Evolutionary conservation across 2,797 vertebrate genomes (phyloP).

Genomic region (Spheniscus humboldti): DNA sequence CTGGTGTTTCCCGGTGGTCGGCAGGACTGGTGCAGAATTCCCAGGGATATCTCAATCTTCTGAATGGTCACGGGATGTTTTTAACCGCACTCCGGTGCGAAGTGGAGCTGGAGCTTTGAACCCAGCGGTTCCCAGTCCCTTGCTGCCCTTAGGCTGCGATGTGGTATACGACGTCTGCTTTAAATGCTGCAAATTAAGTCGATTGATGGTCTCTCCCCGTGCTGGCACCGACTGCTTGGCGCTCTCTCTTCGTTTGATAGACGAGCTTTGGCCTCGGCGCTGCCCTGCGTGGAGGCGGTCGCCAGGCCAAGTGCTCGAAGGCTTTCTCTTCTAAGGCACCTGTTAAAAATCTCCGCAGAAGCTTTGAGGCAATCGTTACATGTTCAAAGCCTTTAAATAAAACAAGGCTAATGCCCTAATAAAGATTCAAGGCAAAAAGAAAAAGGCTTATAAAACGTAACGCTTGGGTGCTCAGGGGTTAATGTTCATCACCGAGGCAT

Average conservation of each 20-base stretch:
- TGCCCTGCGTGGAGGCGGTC: rapidly evolving
- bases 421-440: background rate
- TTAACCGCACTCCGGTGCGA: rapidly evolving
- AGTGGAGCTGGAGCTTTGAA: background rate
- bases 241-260: background rate
- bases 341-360: background rate
- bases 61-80: background rate
- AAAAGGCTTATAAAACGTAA: background rate
- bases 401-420: background rate
- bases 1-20: rapidly evolving
- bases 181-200: background rate
- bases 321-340: background rate
- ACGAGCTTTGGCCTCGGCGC: background rate
- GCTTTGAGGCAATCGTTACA: rapidly evolving
- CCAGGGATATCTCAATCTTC: too few relatives aligned
- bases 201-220: background rate
- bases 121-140: background rate
- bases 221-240: background rate
- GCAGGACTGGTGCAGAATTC: background rate
- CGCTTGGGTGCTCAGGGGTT: background rate
- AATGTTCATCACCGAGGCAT: background rate
- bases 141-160: too few relatives aligned
- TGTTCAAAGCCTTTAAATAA: background rate
- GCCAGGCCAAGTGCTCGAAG: background rate
- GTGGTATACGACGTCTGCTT: background rate